These are phyloP conservation scores for Notospermus geniculatus DNA, from an alignment of 1,140 invertebrate genomes.

Conservation along the genomic window DNA sequence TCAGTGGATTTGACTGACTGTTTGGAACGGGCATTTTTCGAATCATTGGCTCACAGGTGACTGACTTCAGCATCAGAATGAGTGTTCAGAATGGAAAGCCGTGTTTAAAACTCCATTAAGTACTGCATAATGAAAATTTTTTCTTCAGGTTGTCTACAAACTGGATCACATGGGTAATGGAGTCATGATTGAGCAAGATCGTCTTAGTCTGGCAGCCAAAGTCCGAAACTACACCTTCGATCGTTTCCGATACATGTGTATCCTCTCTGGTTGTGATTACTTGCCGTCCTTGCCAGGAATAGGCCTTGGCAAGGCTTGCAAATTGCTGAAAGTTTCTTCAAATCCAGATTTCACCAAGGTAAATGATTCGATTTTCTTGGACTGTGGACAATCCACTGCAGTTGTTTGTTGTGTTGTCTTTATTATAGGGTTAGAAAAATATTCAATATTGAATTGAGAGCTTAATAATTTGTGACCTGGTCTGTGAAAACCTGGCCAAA, in stretches of 20 bases:
- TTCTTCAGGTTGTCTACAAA: constrained; percentile 80
- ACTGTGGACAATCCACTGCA: too few species aligned
- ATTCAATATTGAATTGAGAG: too few species aligned
- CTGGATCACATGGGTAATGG: constrained; percentile 83
- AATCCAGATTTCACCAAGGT: constrained; percentile 61
- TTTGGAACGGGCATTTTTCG: too few species aligned
- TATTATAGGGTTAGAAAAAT: too few species aligned
- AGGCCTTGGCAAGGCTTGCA: constrained; percentile 85
- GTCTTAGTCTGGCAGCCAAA: constrained; percentile 74
- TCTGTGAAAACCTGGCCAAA: too few species aligned
- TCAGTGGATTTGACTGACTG: background rate
- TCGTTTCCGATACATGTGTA: constrained; percentile 93
- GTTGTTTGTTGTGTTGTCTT: too few species aligned
- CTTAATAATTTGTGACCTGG: too few species aligned
- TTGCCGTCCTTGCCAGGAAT: constrained; percentile 88
- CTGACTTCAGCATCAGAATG: too few species aligned
- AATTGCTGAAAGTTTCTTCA: constrained; percentile 77
- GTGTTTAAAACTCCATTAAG: too few species aligned
- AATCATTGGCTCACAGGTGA: too few species aligned
- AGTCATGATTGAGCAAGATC: constrained; percentile 73
- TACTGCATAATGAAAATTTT: too few species aligned
- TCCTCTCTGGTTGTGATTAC: constrained; percentile 97
- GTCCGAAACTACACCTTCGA: constrained; percentile 74
- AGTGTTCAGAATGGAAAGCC: too few species aligned
- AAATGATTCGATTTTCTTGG: constrained; percentile 30